Evolutionary conservation across 2,888 invertebrate genomes (phyloP), one percentile per base, ranked within the genome.

Genomic region (Ceramica pisi): DNA sequence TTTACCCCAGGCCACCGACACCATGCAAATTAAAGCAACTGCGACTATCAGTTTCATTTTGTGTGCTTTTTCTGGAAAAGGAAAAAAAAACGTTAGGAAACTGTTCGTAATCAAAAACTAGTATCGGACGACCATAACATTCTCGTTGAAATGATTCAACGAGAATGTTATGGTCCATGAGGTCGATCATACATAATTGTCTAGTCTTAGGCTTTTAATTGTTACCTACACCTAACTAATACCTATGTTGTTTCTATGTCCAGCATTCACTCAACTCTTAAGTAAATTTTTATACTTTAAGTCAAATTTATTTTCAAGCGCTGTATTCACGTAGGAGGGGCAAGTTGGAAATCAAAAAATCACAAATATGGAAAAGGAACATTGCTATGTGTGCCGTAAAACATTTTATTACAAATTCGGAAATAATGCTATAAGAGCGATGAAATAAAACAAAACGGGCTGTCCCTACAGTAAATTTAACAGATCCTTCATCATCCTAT

Each of bases 21-120:
- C 88, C 59, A 93, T 71, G 67, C 92, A 92, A 50, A 96, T 78
- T 16, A 80, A 63, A 31, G 91, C 87, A 53, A 95, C 86, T 70
- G 96, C 79, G 46, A 96, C 71, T 23, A 93, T 78, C 41, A 92
- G 84, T 88, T 95, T 96, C 96, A 96, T 96, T 63, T 70, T 86
- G 66, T 68, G 35, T 53, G 57, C 38, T 59, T 68, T 4, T 76
- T 60, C 85, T 85, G 84, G 6, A 82, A 84, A 55, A 55, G 4
- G 26, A 67, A 48, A 63, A 63, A n/a, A 62, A 12, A 7, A 31
- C 1, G 4, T 64, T 41, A 70, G 16, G 19, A 48, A 35, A 55
- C 0, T 14, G 7, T 46, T 2, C 46, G 0, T 10, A 51, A 44
- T 14, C 1, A 9, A 9, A n/a, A 51, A 48, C 26, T 1, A 16